Conservation (phyloP, 1,140 invertebrate species). For the Listronotus bonariensis region DNA sequence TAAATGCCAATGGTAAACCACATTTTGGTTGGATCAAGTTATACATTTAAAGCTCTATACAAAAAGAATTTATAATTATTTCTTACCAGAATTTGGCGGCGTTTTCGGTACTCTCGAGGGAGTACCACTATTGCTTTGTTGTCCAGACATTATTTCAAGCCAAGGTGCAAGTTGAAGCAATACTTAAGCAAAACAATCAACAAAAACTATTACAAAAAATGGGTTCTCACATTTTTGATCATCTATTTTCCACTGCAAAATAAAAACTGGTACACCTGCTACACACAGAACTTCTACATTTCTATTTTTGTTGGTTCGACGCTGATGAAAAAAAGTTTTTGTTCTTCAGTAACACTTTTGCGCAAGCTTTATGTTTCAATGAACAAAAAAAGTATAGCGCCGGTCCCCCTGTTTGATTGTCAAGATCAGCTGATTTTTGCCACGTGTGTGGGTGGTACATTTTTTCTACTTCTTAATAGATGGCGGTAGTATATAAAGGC, state of each 20-base stretch:
- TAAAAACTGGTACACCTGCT: constrained; percentile 1
- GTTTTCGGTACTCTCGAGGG: constrained; percentile 69
- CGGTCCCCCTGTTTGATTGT: constrained; percentile 8
- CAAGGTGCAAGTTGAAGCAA: constrained; percentile 21
- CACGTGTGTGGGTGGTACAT: too few species aligned
- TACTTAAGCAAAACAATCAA: constrained; percentile 16
- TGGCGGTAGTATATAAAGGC: too few species aligned
- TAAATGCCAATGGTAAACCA: neutral
- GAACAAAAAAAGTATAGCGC: constrained; percentile 16
- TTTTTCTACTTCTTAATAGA: too few species aligned
- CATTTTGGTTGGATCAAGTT: neutral
- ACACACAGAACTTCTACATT: constrained; percentile 4
- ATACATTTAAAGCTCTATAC: neutral
- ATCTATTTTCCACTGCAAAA: constrained; percentile 7
- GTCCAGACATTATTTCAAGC: constrained; percentile 45
- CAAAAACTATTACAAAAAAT: constrained; percentile 5
- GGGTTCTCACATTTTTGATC: constrained; percentile 9
- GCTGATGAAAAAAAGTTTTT: constrained; percentile 4
- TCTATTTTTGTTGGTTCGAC: neutral
- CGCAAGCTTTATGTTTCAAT: constrained; percentile 23
- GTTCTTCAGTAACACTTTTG: constrained; percentile 14
- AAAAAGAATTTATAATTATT: neutral
- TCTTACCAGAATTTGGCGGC: constrained; percentile 62
- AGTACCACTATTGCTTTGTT: constrained; percentile 34
- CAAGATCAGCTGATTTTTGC: constrained; percentile 34